A percentile compares a stretch with the other conserved stretches of the same genome.
Conservation (phyloP, 2,888 invertebrate genomes). For the Rotaria macrura region DNA sequence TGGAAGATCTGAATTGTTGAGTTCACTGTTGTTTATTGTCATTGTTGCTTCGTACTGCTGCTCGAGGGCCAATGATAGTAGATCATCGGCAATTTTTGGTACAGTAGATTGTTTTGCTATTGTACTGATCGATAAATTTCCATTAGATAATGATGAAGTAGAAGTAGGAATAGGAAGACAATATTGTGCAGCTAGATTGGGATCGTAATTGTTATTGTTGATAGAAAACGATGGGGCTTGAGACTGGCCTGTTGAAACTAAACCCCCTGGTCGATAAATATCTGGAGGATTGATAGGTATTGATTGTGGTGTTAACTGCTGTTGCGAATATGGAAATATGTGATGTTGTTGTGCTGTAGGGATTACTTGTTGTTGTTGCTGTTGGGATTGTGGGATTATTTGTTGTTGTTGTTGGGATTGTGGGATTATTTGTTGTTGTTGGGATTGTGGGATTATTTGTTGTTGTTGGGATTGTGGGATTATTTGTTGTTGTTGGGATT, state of each 20-base stretch:
- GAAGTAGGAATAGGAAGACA: not conserved
- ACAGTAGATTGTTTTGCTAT: not conserved
- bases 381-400: not conserved
- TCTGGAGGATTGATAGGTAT: not conserved
- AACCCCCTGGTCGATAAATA: slow-evolving; percentile 12
- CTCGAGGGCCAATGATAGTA: not conserved
- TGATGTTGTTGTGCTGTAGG: not conserved
- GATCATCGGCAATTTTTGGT: not conserved
- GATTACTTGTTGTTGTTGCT: not conserved
- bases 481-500: not conserved
- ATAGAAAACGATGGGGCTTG: slow-evolving; percentile 15
- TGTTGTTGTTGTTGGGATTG: not conserved
- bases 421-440: not conserved
- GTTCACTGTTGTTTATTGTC: not conserved
- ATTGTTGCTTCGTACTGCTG: not conserved
- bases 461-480: not conserved
- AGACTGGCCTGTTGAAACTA: slow-evolving; percentile 26
- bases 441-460: not conserved
- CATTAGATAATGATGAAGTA: not conserved
- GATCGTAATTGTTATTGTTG: slow-evolving; percentile 20
- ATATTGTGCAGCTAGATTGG: slow-evolving; percentile 4
- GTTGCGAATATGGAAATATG: not conserved
- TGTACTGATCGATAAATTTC: too few species aligned
- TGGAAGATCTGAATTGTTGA: not conserved
- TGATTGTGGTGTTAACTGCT: not conserved